Base-by-base conservation (phyloP, 2,888 invertebrate genomes). In the Muscina levida region DNA sequence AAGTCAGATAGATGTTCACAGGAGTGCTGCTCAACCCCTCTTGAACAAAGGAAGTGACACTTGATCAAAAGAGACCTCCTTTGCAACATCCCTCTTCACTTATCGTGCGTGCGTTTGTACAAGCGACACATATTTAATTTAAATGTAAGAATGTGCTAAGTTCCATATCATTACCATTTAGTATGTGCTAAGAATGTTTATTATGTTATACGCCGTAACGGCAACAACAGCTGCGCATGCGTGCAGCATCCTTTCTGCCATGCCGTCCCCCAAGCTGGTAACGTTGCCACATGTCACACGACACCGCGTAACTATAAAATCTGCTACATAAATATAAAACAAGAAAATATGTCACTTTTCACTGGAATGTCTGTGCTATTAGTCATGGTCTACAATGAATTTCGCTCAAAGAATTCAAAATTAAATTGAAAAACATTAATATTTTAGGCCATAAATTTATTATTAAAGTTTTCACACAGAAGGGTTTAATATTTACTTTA, bases 121-220 rank as follows among this genome's bases (percentile, higher is more conserved):
- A 24, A 24, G 24, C 3, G 53, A 24, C 5, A 10, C 31, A 3
- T 31, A 31, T 31, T 31, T 5, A 31, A 31, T 31, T 5, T 31
- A 31, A 5, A 31, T 31, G 31, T 31, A 19, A 22, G 53, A 17
- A 24, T 53, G 42, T 42, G 31, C 31, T 51, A 48, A 67, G 51
- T 37, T 67, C 37, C 65, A 44, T 65, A 51, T 67, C 37, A 51
- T 67, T 51, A 67, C 48, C 8, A 62, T 31, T 67, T 67, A 67
- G 67, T 67, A 67, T 67, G 67, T 67, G 67, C 51, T 48, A 67
- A 67, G 51, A 67, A 67, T 67, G 48, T 48, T 51, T 51, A 8
- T 67, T 15, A n/a, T 42, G 66, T 8, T 31, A 3, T 8, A 31
- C 19, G 48, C 51, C 15, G 19, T 22, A 10, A 4, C 22, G 57